Conservation (phyloP, 2,888 invertebrate genomes). For the Lasioglossum calceatum region DNA sequence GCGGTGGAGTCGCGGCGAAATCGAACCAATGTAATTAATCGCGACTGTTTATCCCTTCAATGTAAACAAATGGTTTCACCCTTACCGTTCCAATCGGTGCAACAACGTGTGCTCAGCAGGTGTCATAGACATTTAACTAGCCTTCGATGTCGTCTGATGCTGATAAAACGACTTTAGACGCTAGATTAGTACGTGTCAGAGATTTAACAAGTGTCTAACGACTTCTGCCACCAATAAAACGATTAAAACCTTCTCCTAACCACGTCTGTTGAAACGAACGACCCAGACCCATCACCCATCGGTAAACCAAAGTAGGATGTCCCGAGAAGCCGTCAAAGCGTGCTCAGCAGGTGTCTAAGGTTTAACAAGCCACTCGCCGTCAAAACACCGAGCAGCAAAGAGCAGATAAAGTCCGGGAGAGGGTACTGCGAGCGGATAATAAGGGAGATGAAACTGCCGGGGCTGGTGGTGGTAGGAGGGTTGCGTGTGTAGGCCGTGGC, state of each 20-base stretch:
- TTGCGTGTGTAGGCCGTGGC: conserved; percentile 12
- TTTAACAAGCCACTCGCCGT: conserved; percentile 21
- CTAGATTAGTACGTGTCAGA: not conserved
- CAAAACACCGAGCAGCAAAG: conserved; percentile 17
- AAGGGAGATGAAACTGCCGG: conserved; percentile 20
- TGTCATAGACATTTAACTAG: too few species aligned
- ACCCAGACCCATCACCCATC: not conserved
- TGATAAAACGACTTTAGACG: not conserved
- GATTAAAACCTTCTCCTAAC: not conserved
- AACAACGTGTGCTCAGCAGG: not conserved
- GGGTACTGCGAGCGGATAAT: not conserved
- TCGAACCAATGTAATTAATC: too few species aligned
- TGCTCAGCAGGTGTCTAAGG: not conserved
- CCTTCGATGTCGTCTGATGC: not conserved
- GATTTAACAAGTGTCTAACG: not conserved
- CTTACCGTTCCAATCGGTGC: not conserved
- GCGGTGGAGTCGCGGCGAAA: too few species aligned
- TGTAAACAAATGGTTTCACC: not conserved
- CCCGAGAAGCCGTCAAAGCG: not conserved
- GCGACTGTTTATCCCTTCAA: too few species aligned
- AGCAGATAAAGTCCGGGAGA: not conserved
- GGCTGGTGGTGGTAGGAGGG: not conserved
- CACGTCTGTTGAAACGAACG: not conserved
- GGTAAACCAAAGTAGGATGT: not conserved
- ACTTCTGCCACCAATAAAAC: not conserved